Conservation (phyloP, 2,888 invertebrate genomes). For the Blastobasis adustella region DNA sequence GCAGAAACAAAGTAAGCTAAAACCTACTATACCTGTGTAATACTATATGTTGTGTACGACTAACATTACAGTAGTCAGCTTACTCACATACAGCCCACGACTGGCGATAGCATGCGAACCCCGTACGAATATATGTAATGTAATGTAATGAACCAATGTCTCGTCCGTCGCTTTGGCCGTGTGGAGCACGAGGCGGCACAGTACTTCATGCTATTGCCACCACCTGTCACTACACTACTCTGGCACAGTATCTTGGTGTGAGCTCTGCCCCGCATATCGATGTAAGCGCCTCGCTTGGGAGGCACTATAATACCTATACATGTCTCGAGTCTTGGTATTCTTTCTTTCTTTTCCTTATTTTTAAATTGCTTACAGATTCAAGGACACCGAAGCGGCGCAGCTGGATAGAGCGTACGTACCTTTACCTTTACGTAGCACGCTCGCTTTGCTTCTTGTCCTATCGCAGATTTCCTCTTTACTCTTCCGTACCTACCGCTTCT, state of each 20-base stretch:
- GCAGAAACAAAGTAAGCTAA: constrained; percentile 48
- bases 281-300: constrained; percentile 38
- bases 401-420: constrained; percentile 89
- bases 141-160: constrained; percentile 20
- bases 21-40: constrained; percentile 28
- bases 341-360: constrained; percentile 69
- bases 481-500: constrained; percentile 23
- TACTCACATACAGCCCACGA: constrained; percentile 53
- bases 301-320: constrained; percentile 41
- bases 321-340: constrained; percentile 39
- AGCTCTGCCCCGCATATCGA: constrained; percentile 23
- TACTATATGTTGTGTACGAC: constrained; percentile 45
- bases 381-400: constrained; percentile 86
- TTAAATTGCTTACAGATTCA: constrained; percentile 86
- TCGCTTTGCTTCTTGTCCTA: constrained; percentile 34
- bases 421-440: constrained; percentile 50
- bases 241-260: constrained; percentile 51
- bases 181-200: constrained; percentile 5
- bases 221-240: constrained; percentile 47
- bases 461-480: constrained; percentile 44
- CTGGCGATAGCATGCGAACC: constrained; percentile 50
- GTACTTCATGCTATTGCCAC: constrained; percentile 40
- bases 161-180: constrained; percentile 32
- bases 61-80: constrained; percentile 56
- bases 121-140: constrained; percentile 14